Evolutionary conservation across 2,888 invertebrate genomes (phyloP), one percentile per base, ranked within the genome.

Genomic region (Cephonodes hylas): DNA sequence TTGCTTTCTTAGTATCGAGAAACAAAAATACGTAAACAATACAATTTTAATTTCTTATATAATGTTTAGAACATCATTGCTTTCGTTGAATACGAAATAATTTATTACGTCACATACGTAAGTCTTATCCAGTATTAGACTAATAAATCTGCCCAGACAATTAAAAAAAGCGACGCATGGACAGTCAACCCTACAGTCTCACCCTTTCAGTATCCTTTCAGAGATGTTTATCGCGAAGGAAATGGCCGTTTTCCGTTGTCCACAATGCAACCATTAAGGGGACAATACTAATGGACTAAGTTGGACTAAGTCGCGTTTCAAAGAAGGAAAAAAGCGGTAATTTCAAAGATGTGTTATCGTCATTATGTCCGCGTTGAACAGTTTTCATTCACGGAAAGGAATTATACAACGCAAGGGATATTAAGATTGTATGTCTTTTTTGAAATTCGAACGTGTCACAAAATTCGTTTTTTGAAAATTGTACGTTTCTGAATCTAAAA

Each of bases 161-260:
- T 20, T 22, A 38, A 57, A 57, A 15, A 23, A 18, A 25, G 27
- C 27, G 27, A 53, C 15, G 31, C 31, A 27, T 15, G 18, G 15
- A 27, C 10, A 53, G 27, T 53, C 59, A 59, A 59, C 67, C 66
- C 62, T 62, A 73, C 81, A 77, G 81, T 82, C 85, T 85, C 86
- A 84, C 88, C 88, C 90, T 88, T 91, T 91, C 90, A 89, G 90
- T 81, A 72, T 80, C 83, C 84, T 91, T 92, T 90, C 86, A 90
- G 84, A 86, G 91, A 91, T 91, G 88, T 85, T 88, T 91, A 91
- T 91, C 91, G 86, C 79, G 79, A 81, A 91, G 92, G 92, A 92
- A 92, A 92, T 92, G 90, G 86, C 81, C 91, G 89, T 85, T 92
- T 92, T 91, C 92, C 92, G 91, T 84, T 88, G 88, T 84, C 89